Evolutionary conservation across 1,140 invertebrate genomes (phyloP).

Genomic region (Lepidurus apus): DNA sequence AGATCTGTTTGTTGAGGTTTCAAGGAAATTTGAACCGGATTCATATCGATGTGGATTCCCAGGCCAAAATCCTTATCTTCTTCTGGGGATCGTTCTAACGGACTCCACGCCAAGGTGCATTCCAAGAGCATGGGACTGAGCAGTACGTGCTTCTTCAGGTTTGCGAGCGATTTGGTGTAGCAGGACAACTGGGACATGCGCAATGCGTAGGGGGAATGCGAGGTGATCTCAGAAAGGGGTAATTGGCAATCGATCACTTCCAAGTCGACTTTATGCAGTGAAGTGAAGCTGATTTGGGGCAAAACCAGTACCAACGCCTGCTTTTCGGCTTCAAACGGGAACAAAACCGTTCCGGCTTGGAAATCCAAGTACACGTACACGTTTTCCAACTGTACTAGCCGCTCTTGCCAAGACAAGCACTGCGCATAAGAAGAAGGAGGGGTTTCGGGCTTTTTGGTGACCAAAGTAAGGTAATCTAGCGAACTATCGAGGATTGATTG

Average conservation of each 20-base stretch:
- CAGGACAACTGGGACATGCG: background rate
- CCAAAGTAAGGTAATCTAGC: background rate
- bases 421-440: background rate
- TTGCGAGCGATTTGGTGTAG: background rate
- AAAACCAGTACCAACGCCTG: background rate
- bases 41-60: constrained; percentile 31
- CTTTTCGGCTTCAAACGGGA: background rate
- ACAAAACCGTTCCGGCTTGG: background rate
- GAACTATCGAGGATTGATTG: background rate
- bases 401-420: background rate
- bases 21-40: constrained; percentile 23
- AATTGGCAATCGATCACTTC: background rate
- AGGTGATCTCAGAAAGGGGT: background rate
- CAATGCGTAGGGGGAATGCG: background rate
- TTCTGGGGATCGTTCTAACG: background rate
- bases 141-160: background rate
- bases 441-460: background rate
- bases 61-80: constrained; percentile 26
- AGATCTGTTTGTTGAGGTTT: constrained; percentile 26
- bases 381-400: background rate
- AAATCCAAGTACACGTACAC: background rate
- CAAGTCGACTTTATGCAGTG: background rate
- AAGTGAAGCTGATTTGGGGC: background rate
- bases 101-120: constrained; percentile 29
- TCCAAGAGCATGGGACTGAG: constrained; percentile 16